A percentile compares a stretch with the other conserved stretches of the same genome.
Conservation (phyloP, 2,113 vertebrate genomes). For the Melanocharis versteri region DNA sequence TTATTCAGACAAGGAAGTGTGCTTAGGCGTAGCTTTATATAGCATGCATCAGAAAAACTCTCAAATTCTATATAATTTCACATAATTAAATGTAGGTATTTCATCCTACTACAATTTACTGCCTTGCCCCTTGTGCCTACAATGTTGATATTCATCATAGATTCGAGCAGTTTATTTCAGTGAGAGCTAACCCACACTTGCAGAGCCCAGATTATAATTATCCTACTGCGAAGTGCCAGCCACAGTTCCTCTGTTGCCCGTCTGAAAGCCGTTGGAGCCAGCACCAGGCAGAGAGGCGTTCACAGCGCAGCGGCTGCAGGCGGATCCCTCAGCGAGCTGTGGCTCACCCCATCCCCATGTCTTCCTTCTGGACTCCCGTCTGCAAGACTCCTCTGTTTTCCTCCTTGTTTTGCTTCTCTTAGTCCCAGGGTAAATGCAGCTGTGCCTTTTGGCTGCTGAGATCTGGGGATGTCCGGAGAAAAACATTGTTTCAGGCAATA, state of each 20-base stretch:
- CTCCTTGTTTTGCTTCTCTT: background rate
- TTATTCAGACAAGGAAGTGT: slow-evolving; percentile 63
- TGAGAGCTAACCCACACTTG: slow-evolving; percentile 73
- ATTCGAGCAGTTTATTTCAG: slow-evolving; percentile 74
- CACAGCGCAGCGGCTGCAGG: background rate
- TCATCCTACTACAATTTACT: slow-evolving; percentile 77
- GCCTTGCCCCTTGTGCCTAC: slow-evolving; percentile 71
- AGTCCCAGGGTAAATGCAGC: background rate
- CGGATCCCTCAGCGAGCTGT: background rate
- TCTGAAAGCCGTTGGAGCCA: background rate
- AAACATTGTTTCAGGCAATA: background rate
- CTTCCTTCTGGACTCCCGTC: background rate
- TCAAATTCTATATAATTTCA: slow-evolving; percentile 81
- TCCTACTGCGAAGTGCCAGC: slow-evolving; percentile 48
- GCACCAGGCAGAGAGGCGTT: background rate
- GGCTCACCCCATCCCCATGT: rapidly evolving
- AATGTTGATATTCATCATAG: slow-evolving; percentile 72
- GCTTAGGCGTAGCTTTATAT: slow-evolving; percentile 73
- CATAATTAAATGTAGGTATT: slow-evolving; percentile 81
- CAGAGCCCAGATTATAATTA: slow-evolving; percentile 73
- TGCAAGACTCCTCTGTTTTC: background rate
- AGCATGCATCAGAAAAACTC: slow-evolving; percentile 68
- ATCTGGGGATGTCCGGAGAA: background rate
- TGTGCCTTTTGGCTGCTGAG: background rate
- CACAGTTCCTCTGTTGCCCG: slow-evolving; percentile 1